A percentile compares a stretch with the other conserved stretches of the same genome.
phyloP scores from a whole-genome alignment of 2,888 invertebrate species.

The Spodoptera littoralis region DNA sequence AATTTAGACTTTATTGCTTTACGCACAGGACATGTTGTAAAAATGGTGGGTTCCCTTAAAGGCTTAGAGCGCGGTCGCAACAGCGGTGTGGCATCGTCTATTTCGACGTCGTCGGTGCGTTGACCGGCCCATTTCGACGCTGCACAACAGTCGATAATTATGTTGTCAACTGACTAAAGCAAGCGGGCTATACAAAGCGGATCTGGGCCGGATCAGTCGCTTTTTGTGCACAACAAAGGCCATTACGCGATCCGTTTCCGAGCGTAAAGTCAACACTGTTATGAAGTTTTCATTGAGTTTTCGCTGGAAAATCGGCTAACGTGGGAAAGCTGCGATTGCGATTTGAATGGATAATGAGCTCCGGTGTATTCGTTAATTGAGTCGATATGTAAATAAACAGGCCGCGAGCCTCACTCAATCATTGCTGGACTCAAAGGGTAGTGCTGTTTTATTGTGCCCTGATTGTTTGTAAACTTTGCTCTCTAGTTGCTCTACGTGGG shows the following conservation, averaged over 20 bases:
- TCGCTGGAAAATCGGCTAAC: slow-evolving; percentile 81
- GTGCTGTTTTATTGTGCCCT: slow-evolving; percentile 74
- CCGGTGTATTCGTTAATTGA: slow-evolving; percentile 82
- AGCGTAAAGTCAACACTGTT: slow-evolving; percentile 84
- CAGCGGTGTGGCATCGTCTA: slow-evolving; percentile 60
- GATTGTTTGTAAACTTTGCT: slow-evolving; percentile 73
- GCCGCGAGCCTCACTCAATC: slow-evolving; percentile 70
- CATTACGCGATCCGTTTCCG: slow-evolving; percentile 85
- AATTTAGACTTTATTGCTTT: slow-evolving; percentile 43
- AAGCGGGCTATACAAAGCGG: slow-evolving; percentile 82
- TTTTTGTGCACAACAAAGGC: slow-evolving; percentile 86
- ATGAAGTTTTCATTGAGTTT: slow-evolving; percentile 85
- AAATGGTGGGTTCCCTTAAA: slow-evolving; percentile 60
- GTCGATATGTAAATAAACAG: slow-evolving; percentile 85
- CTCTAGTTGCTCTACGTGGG: slow-evolving; percentile 47
- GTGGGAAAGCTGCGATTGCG: slow-evolving; percentile 80
- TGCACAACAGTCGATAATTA: slow-evolving; percentile 81
- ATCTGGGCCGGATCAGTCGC: slow-evolving; percentile 84
- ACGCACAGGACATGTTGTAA: slow-evolving; percentile 31
- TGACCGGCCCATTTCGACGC: slow-evolving; percentile 76
- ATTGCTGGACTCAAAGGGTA: slow-evolving; percentile 78
- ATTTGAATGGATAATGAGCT: slow-evolving; percentile 86
- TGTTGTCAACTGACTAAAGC: slow-evolving; percentile 84
- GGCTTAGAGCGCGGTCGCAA: slow-evolving; percentile 56
- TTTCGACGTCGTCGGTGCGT: slow-evolving; percentile 69